Evolutionary conservation across 2,888 invertebrate species (phyloP), one percentile per base, ranked within the genome.

Genomic region (Xanthia togata): DNA sequence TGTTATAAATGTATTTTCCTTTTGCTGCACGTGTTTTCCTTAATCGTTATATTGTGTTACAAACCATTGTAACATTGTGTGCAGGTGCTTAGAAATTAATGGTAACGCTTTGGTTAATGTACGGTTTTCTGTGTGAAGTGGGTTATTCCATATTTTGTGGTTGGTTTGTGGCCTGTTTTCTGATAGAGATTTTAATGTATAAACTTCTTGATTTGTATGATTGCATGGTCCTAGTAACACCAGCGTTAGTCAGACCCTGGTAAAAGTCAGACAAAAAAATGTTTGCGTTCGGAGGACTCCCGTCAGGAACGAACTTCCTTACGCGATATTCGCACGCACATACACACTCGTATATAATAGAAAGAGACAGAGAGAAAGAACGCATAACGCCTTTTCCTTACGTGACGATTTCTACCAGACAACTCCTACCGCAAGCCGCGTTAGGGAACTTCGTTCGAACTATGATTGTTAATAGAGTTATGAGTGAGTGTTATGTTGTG

Each of bases 41-140:
- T 83, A 86, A 83, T 83, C 68, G 83, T 73, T 82, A 60, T 64
- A 78, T 83, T 85, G 82, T 82, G 23, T 57, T 50, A 55, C 35
- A 70, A 70, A 63, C 64, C 55, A 59, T 85, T 82, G 82, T 81
- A 35, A 64, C 41, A 53, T 41, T 81, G 59, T 71, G 35, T 57
- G 59, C 35, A 60, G 53, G 59, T 71, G 57, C 41, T 76, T 65
- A 76, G n/a, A 41, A 70, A 82, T 74, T 81, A 74, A 81, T 74
- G 60, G 60, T 11, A 35, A 73, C 14, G 55, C 23, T 62, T 83
- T 55, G 0, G 83, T 31, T 78, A 59, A 79, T 60, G 41, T 76
- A 80, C 14, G 53, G 47, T 31, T 38, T 50, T 76, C 17, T 82
- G 35, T 76, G 12, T 35, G 9, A 57, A 26, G 67, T 26, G 2